These are phyloP conservation scores for Molanna angustata DNA, from an alignment of 2,888 invertebrate species.

Conservation along the genomic window DNA sequence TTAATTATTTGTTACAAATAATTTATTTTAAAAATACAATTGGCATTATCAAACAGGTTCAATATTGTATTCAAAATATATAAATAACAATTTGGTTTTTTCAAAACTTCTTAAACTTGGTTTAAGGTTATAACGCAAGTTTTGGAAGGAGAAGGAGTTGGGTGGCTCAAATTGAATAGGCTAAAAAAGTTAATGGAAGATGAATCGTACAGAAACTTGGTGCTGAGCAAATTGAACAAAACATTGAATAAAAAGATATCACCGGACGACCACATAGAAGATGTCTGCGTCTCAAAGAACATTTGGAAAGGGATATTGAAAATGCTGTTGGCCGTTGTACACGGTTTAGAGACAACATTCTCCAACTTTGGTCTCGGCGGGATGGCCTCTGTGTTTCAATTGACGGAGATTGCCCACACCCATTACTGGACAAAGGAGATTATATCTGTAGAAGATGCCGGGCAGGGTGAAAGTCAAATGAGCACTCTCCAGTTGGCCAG, in stretches of 20 bases:
- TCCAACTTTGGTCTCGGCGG: constrained; percentile 93
- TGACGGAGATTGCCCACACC: constrained; percentile 98
- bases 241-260: constrained; percentile 90
- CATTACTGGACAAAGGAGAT: constrained; percentile 95
- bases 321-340: constrained; percentile 83
- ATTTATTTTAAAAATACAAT: too few relatives aligned
- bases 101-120: not conserved
- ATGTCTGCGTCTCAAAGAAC: constrained; percentile 87
- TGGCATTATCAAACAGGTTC: too few relatives aligned
- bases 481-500: constrained; percentile 38
- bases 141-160: constrained; percentile 89
- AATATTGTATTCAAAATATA: too few relatives aligned
- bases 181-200: constrained; percentile 97
- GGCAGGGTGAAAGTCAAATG: constrained; percentile 41
- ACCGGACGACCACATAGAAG: constrained; percentile 95
- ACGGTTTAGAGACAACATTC: constrained; percentile 89
- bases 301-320: constrained; percentile 98
- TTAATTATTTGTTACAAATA: too few relatives aligned
- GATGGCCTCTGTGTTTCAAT: constrained; percentile 95
- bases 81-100: not conserved
- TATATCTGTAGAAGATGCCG: constrained; percentile 56
- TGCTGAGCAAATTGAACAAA: constrained; percentile 91
- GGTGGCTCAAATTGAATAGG: constrained; percentile 92
- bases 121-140: constrained; percentile 74
- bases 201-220: constrained; percentile 95